These are phyloP conservation scores for Dermochelys coriacea DNA, from an alignment of 2,797 vertebrate species.

Conservation along the genomic window DNA sequence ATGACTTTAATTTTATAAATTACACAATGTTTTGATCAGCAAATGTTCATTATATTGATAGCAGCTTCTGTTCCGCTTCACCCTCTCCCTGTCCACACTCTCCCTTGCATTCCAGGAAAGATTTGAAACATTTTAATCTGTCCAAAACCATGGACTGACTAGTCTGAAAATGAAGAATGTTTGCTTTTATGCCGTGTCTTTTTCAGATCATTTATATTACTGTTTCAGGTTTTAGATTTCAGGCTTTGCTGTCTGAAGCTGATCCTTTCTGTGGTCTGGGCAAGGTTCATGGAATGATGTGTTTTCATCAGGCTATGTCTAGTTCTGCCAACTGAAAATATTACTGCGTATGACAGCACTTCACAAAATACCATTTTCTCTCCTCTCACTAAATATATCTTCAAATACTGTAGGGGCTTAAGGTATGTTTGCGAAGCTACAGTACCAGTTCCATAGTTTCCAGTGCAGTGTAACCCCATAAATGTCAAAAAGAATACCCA, in stretches of 20 bases:
- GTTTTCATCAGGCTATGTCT: neutral
- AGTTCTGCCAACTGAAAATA: neutral
- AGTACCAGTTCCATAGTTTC: neutral
- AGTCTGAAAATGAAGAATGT: neutral
- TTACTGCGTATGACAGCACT: neutral
- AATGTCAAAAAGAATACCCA: neutral
- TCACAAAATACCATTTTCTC: neutral
- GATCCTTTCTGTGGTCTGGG: neutral
- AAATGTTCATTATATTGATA: conserved; percentile 3
- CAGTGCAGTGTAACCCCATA: neutral
- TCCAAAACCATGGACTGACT: neutral
- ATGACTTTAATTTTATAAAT: conserved; percentile 54
- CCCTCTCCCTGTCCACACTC: neutral
- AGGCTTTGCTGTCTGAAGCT: neutral
- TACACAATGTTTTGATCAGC: conserved; percentile 21
- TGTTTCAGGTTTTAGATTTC: conserved; percentile 14
- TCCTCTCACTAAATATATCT: neutral
- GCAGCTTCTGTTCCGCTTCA: conserved; percentile 27
- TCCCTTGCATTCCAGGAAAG: conserved; percentile 29
- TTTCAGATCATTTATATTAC: neutral
- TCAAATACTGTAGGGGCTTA: neutral
- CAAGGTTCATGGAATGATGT: neutral
- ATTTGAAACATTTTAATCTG: neutral
- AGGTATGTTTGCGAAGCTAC: neutral
- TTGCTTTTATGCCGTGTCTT: neutral